Conservation (phyloP, 2,888 invertebrate genomes). For the Fabriciana adippe region DNA sequence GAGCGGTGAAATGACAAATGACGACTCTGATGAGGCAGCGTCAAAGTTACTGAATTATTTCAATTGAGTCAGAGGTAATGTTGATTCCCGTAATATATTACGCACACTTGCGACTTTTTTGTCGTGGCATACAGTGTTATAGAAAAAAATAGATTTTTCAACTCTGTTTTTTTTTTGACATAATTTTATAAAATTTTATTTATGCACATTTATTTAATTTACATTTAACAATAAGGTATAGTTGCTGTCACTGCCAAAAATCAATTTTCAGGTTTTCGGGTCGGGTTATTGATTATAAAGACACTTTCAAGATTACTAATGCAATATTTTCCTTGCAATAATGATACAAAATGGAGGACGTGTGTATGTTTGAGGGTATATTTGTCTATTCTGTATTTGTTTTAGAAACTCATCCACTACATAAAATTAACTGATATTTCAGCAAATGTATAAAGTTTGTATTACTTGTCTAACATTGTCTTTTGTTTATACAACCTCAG, state of each 20-base stretch:
- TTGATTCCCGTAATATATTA: conserved; percentile 16
- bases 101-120: conserved; percentile 16
- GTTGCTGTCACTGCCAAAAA: too few relatives aligned
- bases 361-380: too few relatives aligned
- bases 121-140: not conserved
- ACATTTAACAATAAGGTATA: too few relatives aligned
- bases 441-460: not conserved
- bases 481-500: not conserved
- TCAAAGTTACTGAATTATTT: conserved; percentile 35
- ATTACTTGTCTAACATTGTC: not conserved
- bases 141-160: too few relatives aligned
- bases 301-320: too few relatives aligned
- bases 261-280: too few relatives aligned
- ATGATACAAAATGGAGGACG: too few relatives aligned
- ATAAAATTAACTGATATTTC: not conserved
- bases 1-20: conserved; percentile 31
- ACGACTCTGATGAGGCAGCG: conserved; percentile 27
- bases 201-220: not conserved
- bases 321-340: too few relatives aligned
- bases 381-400: too few relatives aligned
- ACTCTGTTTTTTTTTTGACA: too few relatives aligned
- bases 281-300: too few relatives aligned
- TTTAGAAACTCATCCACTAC: too few relatives aligned
- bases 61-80: conserved; percentile 30
- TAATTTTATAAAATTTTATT: not conserved